Evolutionary conservation across 2,113 vertebrate genomes (phyloP).

Genomic region (Sander lucioperca): DNA sequence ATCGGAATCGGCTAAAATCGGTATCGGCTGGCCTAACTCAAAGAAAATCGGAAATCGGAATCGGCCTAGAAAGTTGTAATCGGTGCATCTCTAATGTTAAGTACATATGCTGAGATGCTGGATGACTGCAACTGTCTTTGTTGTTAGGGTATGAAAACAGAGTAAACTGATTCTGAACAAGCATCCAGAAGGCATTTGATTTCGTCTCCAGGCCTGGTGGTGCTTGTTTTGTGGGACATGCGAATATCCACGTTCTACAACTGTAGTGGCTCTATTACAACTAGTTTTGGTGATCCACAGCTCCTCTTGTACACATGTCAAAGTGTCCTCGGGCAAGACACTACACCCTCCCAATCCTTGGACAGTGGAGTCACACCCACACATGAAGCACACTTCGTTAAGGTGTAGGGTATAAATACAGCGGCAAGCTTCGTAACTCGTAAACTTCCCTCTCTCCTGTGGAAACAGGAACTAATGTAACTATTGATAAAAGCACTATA

Average conservation of each 20-base stretch:
- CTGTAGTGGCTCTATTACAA: not conserved
- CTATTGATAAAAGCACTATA: not conserved
- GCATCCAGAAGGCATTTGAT: slow-evolving; percentile 13
- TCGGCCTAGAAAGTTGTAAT: too few relatives aligned
- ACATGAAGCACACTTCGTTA: too few relatives aligned
- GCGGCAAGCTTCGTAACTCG: too few relatives aligned
- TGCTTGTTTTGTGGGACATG: not conserved
- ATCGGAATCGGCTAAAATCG: too few relatives aligned
- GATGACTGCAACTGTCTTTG: slow-evolving; percentile 1
- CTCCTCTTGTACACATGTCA: not conserved
- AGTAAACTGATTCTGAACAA: not conserved
- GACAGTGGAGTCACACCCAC: too few relatives aligned
- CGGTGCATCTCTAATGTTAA: too few relatives aligned
- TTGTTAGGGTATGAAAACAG: not conserved
- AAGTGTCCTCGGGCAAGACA: slow-evolving; percentile 2
- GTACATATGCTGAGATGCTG: not conserved
- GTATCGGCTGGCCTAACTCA: too few relatives aligned
- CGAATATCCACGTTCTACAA: not conserved
- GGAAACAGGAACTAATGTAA: not conserved
- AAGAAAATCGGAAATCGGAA: too few relatives aligned
- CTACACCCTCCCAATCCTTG: not conserved
- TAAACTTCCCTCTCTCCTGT: too few relatives aligned
- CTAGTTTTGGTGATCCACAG: not conserved
- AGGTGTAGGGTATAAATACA: too few relatives aligned
- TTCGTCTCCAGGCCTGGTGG: not conserved